Conservation (phyloP, 37 sponge, comb jelly and placozoan genomes). For the Eunapius fragilis region DNA sequence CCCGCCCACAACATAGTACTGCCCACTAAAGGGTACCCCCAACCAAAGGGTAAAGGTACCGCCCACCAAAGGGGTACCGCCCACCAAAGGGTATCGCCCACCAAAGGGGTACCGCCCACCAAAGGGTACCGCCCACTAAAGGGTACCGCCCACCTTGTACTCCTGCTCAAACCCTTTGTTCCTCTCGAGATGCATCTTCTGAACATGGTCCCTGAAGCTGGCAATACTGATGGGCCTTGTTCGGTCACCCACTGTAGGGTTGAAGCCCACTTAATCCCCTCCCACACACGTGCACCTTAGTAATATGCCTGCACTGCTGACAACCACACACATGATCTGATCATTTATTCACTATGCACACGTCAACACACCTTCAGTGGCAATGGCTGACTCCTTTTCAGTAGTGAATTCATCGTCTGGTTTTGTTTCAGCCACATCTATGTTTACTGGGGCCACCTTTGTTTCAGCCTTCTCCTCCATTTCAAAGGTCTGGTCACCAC, state of each 20-base stretch:
- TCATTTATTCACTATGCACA: neutral
- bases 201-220: conserved; percentile 37
- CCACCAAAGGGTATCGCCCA: no score
- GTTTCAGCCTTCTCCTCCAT: neutral
- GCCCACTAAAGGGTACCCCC: no score
- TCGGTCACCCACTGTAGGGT: conserved; percentile 50
- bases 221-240: conserved; percentile 43
- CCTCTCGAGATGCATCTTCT: conserved; percentile 24
- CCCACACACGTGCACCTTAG: neutral
- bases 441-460: neutral
- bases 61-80: no score
- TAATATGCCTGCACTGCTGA: neutral
- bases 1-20: no score
- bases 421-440: neutral
- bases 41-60: no score
- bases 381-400: neutral
- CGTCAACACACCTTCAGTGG: neutral
- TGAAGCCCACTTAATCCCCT: neutral
- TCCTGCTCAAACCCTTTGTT: conserved; percentile 54
- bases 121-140: no score
- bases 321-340: neutral
- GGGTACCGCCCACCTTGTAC: conserved; percentile 30
- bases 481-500: neutral
- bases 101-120: no score
- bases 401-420: neutral